Percentiles rank a stretch among this genome's conserved stretches.
phyloP scores from a whole-genome alignment of 2,888 invertebrate species.

The Elmis aenea region DNA sequence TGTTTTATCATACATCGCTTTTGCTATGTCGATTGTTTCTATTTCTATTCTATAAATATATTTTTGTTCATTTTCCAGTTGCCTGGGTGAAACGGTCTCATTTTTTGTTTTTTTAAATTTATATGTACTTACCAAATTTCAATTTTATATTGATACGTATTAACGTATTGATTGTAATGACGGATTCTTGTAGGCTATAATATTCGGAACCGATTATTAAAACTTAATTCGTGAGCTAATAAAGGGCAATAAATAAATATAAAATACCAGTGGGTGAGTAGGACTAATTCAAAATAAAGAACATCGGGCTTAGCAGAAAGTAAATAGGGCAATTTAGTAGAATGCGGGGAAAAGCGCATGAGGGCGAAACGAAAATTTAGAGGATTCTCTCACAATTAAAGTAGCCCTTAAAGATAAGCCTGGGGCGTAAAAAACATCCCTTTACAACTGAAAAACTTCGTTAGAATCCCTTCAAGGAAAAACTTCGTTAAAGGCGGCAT shows the following conservation, averaged over 20 bases:
- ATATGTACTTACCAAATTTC: no score
- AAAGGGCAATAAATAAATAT: slow-evolving; percentile 23
- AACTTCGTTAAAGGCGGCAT: slow-evolving; percentile 38
- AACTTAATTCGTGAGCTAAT: no score
- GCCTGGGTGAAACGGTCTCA: no score
- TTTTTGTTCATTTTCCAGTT: no score
- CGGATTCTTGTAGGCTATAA: no score
- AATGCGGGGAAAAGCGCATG: slow-evolving; percentile 20
- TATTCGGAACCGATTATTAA: no score
- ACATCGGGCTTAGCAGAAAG: slow-evolving; percentile 31
- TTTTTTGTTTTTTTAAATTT: no score
- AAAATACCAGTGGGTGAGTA: slow-evolving; percentile 26
- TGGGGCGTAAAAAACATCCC: slow-evolving; percentile 46
- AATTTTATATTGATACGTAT: no score
- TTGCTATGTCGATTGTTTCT: no score
- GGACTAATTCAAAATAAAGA: slow-evolving; percentile 34
- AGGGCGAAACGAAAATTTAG: slow-evolving; percentile 27
- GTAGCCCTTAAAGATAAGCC: slow-evolving; percentile 48
- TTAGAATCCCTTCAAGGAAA: slow-evolving; percentile 39
- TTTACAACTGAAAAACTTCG: slow-evolving; percentile 43
- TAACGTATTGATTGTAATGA: no score
- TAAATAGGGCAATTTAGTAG: slow-evolving; percentile 45
- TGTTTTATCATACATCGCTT: no score
- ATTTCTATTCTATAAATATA: no score
- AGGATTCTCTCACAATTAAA: slow-evolving; percentile 44